Base-by-base conservation (phyloP, 2,797 vertebrate genomes). In the Centropyge bicolor region DNA sequence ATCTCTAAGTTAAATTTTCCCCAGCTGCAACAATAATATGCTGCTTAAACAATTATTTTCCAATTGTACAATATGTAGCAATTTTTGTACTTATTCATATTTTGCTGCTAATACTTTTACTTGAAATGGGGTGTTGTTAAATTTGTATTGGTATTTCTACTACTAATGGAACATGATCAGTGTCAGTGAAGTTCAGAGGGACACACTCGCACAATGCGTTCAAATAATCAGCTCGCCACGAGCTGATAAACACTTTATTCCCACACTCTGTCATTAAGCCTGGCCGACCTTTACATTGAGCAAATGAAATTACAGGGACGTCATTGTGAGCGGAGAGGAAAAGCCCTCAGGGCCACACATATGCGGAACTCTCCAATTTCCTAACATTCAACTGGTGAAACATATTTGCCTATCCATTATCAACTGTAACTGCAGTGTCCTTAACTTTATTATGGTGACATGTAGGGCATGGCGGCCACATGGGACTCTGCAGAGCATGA, bases 361-460 rank as follows among this genome's bases (percentile, higher is more conserved):
- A 76, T 64, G 76, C 55, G 70, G n/a, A 80, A 51, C 75, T 52
- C 70, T 82, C 63, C 76, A 60, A 14, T 81, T 76, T 79, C 66
- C 52, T 59, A 57, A 82, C 41, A 45, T 80, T 80, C 76, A 79
- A 60, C 69, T 19, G 19, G 65, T 75, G 59, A 74, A 86, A 69
- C 86, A 80, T 77, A 84, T 91, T 91, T 90, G 76, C 76, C 74
- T 48, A 55, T 63, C 85, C 62, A 88, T 90, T 85, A 88, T 80
- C 76, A 89, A 80, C 86, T 90, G 72, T 86, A 86, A 80, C 59
- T 31, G 65, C 77, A 85, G 80, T 56, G 83, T 85, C 57, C 77
- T 85, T 88, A 87, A 92, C 89, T 93, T 90, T 91, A 88, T 93
- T 85, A 91, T 69, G 71, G 87, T 88, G 93, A 88, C 92, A 93